Base-by-base conservation (phyloP, 23 tunicate genomes). In the Halocynthia aurantium region DNA sequence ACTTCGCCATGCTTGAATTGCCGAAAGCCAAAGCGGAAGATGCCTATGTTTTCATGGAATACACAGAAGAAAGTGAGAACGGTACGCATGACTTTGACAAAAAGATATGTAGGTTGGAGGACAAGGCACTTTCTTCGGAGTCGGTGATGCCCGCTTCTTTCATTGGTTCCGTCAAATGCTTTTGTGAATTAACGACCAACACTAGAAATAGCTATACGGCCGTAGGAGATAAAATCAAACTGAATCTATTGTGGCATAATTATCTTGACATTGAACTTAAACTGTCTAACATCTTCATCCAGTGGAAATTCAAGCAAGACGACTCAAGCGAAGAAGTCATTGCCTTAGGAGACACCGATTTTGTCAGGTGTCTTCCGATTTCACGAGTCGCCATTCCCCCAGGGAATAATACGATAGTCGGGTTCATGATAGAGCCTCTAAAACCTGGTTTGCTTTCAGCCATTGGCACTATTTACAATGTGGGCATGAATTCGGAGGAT, bases 101-200 rank as follows among this genome's bases (percentile, higher is more conserved):
- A 10, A 65, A 65, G 70, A 65, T 65, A 49, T 65, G 49, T 10
- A 65, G 19, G 31, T 15, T 65, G 70, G 70, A 10, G 6, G 19
- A 5, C 31, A 5, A 9, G 0, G 49, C 31, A 10, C 19, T 65
- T 40, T 40, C 22, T 65, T 65, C 70, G 15, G 70, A 65, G 31
- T 15, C 70, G 10, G 22, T 65, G 19, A 40, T 65, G 15, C 70
- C 70, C 19, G 19, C 0, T 65, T 10, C 70, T 65, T 40, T 65
- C 31, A 49, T 65, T 15, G 31, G 18, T 11, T 20, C 21, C 19
- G 5, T 67, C 18, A 67, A n/a, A n/a, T 67, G 72, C 72, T 11
- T 67, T 12, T 74, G 60, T 53, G 56, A 74, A 56, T 54, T n/a
- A 2, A 74, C 78, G 5, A 9, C 50, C 63, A 74, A 74, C 31